Conservation (phyloP, 2,888 invertebrate genomes). For the Crepidodera aurea region DNA sequence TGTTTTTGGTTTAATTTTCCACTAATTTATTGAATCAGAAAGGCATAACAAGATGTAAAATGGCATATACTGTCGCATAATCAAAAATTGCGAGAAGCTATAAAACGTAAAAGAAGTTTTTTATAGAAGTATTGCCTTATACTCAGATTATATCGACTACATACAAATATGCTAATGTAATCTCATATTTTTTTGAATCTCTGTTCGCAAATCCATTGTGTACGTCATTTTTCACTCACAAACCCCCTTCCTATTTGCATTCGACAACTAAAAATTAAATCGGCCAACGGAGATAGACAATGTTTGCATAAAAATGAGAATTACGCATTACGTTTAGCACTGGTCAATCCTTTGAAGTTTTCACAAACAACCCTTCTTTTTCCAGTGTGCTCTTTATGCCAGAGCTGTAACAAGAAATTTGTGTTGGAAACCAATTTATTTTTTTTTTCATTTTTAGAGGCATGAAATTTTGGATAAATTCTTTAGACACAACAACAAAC, state of each 20-base stretch:
- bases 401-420: background rate
- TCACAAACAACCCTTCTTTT: slow-evolving; percentile 4
- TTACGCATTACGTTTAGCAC: slow-evolving; percentile 40
- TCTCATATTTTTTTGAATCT: slow-evolving; percentile 12
- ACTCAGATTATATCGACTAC: background rate
- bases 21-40: no score
- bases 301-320: slow-evolving; percentile 46
- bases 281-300: slow-evolving; percentile 33
- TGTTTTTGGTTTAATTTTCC: no score
- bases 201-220: background rate
- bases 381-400: background rate
- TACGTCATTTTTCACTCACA: background rate
- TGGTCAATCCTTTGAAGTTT: slow-evolving; percentile 44
- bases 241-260: slow-evolving; percentile 31
- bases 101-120: no score
- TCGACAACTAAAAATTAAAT: slow-evolving; percentile 43
- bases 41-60: no score
- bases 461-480: no score
- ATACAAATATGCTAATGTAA: background rate
- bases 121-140: no score
- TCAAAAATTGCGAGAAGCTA: no score
- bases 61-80: no score
- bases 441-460: background rate
- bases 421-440: background rate
- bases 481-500: no score